These are phyloP conservation scores for Abscondita cerata DNA, from an alignment of 2,888 invertebrate species.

Conservation along the genomic window DNA sequence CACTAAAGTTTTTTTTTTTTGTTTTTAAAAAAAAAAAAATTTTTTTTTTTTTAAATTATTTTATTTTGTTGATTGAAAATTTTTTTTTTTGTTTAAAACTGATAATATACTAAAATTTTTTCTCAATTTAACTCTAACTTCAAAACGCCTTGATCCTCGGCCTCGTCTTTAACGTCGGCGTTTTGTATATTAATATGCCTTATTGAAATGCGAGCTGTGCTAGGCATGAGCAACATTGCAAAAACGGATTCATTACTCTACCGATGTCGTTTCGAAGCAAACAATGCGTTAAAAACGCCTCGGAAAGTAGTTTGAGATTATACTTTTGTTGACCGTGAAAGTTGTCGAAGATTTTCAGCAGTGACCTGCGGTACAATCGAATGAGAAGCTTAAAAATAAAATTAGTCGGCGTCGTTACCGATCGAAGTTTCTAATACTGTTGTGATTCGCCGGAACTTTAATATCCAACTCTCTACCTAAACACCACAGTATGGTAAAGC, in stretches of 20 bases:
- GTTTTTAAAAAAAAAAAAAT: slow-evolving; percentile 57
- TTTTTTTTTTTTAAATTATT: no score
- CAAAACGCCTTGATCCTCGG: slow-evolving; percentile 45
- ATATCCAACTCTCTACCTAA: slow-evolving; percentile 73
- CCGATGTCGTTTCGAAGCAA: slow-evolving; percentile 79
- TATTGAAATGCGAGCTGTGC: slow-evolving; percentile 83
- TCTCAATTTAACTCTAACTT: no score
- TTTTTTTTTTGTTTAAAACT: no score
- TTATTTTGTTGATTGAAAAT: no score
- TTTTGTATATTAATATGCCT: slow-evolving; percentile 72
- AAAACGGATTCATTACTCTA: slow-evolving; percentile 79
- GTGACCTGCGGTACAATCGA: slow-evolving; percentile 60
- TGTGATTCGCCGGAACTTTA: slow-evolving; percentile 56
- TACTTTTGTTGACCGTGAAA: slow-evolving; percentile 65
- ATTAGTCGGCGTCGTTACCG: slow-evolving; percentile 55
- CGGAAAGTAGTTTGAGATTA: slow-evolving; percentile 68
- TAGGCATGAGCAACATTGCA: slow-evolving; percentile 76
- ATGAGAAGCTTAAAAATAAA: not conserved
- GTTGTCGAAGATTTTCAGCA: slow-evolving; percentile 77
- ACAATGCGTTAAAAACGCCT: slow-evolving; percentile 78
- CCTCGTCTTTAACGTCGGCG: slow-evolving; percentile 57
- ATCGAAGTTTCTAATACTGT: slow-evolving; percentile 65
- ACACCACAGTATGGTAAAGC: slow-evolving; percentile 77
- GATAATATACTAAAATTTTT: no score
- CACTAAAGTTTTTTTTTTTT: slow-evolving; percentile 47